phyloP scores from a whole-genome alignment of 1,140 invertebrate genomes.

The Condylostylus longicornis region DNA sequence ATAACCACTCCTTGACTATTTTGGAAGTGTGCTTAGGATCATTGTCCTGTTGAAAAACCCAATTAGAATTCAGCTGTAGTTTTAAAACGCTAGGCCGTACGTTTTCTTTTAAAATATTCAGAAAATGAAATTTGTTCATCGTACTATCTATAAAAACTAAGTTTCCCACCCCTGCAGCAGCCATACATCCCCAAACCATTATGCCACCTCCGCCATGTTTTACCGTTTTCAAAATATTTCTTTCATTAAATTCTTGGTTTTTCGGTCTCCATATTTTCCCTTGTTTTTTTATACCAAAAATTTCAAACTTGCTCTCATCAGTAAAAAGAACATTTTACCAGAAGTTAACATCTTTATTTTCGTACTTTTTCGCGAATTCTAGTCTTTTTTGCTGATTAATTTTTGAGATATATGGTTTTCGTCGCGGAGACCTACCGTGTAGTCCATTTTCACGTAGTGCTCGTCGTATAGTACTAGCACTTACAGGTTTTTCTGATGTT shows the following conservation, averaged over 20 bases:
- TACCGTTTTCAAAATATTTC: slow-evolving; percentile 17
- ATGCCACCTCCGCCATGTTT: slow-evolving; percentile 26
- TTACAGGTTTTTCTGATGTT: slow-evolving; percentile 1
- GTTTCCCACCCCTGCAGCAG: slow-evolving; percentile 13
- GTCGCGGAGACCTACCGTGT: not conserved
- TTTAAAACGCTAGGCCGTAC: slow-evolving; percentile 9
- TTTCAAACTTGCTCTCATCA: slow-evolving; percentile 17
- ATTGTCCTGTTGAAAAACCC: slow-evolving; percentile 8
- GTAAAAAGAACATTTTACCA: slow-evolving; percentile 13
- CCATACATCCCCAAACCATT: slow-evolving; percentile 29
- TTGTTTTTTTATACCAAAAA: slow-evolving; percentile 9
- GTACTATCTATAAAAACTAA: slow-evolving; percentile 14
- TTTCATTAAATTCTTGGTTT: slow-evolving; percentile 10
- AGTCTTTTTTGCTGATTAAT: slow-evolving; percentile 4
- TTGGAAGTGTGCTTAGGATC: slow-evolving; percentile 18
- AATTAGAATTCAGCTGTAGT: slow-evolving; percentile 4
- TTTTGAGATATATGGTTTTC: slow-evolving; percentile 6
- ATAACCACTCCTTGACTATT: slow-evolving; percentile 14
- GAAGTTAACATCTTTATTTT: slow-evolving; percentile 2
- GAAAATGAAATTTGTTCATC: slow-evolving; percentile 9
- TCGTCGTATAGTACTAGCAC: not conserved
- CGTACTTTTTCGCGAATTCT: slow-evolving; percentile 10
- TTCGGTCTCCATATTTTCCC: slow-evolving; percentile 10
- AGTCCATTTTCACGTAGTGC: slow-evolving; percentile 1
- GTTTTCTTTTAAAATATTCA: slow-evolving; percentile 13